Percentiles rank a stretch among this genome's conserved stretches.
Conservation (phyloP, 1,140 invertebrate species). For the Drosophila pseudoananassae region DNA sequence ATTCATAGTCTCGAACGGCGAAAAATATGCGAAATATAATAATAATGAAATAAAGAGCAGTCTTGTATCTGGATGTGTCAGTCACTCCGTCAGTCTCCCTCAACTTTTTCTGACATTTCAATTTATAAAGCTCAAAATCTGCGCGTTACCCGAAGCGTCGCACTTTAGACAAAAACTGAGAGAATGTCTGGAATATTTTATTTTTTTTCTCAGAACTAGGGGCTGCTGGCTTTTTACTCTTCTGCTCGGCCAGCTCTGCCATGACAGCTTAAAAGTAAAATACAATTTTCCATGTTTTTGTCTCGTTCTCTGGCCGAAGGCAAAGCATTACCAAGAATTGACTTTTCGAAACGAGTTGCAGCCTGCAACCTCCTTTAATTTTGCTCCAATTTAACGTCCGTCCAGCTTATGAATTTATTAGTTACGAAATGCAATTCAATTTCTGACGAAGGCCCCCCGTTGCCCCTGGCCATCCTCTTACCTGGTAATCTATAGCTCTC, state of each 20-base stretch:
- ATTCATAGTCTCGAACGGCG: constrained; percentile 3
- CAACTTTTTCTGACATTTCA: constrained; percentile 83
- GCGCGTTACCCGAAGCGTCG: constrained; percentile 71
- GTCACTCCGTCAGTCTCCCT: constrained; percentile 54
- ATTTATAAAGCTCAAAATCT: constrained; percentile 82
- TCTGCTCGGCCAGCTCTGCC: constrained; percentile 20
- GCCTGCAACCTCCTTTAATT: neutral
- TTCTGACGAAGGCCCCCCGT: neutral
- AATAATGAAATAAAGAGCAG: constrained; percentile 40
- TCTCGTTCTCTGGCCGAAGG: constrained; percentile 43
- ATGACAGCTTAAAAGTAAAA: constrained; percentile 67
- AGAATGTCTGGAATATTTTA: constrained; percentile 20
- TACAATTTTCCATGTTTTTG: constrained; percentile 65
- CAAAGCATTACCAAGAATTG: constrained; percentile 63
- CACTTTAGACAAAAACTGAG: constrained; percentile 69
- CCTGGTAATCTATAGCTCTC: constrained; percentile 21
- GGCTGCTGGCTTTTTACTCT: constrained; percentile 2
- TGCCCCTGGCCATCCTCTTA: constrained; percentile 3
- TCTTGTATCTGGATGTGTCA: constrained; percentile 54
- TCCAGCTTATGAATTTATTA: neutral
- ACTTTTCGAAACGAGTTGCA: constrained; percentile 31
- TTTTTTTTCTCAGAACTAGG: constrained; percentile 19
- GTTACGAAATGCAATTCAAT: constrained; percentile 11
- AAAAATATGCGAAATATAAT: constrained; percentile 27
- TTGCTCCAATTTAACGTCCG: neutral